Base-by-base conservation (phyloP, 2,888 invertebrate species). In the Hybos culiciformis region DNA sequence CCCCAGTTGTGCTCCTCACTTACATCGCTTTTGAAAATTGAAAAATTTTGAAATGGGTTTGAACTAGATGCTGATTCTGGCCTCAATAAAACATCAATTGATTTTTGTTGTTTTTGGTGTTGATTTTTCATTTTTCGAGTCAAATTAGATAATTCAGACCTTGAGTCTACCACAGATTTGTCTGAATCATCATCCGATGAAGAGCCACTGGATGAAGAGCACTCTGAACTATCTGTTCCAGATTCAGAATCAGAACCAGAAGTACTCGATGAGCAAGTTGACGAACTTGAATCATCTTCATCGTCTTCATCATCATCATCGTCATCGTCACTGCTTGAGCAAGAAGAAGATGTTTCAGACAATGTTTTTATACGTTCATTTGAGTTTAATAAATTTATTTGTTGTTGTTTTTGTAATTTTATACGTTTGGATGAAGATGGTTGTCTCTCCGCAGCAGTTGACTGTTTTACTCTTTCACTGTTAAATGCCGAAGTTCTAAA, bases 401-500 rank as follows among this genome's bases (percentile, higher is more conserved):
- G 42, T n/a, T 15, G 20, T 29, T n/a, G 7, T 29, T 17, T 14
- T 32, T 3, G 14, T 4, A 15, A 32, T 32, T 32, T 32, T 14
- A n/a, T 29, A 29, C n/a, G 12, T 29, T 29, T 6, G 12, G 14
- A n/a, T 21, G 21, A 8, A 12, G 17, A 7, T 32, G 17, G n/a
- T 37, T 12, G 5, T 23, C n/a, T 6, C 15, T 4, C n/a, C 6
- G 29, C 5, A 19, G 19, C 20, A 20, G 20, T 11, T 20, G 20
- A 26, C 11, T 33, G 7, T 33, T 43, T 46, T 3, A 53, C 33
- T 17, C 57, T 51, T 17, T 55, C 79, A 48, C 80, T 73, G 64
- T 83, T 83, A 64, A 84, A 83, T 42, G 80, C 83, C 55, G 83
- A 83, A 62, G 77, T 74, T 63, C 83, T 73, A 72, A 86, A 86